Conservation (phyloP, 2,888 invertebrate genomes). For the Protodeltote pygarga region DNA sequence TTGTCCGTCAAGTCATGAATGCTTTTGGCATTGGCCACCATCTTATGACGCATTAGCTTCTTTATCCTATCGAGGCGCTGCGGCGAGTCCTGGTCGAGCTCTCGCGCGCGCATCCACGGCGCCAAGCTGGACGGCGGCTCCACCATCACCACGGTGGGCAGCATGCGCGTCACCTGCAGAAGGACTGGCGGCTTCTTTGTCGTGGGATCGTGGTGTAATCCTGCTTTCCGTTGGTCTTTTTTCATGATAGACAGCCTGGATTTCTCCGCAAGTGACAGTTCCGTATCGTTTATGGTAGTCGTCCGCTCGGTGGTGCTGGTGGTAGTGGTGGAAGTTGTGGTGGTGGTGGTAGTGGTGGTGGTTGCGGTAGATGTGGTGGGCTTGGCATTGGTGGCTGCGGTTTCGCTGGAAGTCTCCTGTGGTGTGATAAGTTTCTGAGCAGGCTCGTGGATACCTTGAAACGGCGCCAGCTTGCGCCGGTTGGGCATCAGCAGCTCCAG, state of each 20-base stretch:
- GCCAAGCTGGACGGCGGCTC: conserved; percentile 58
- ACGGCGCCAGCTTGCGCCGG: conserved; percentile 25
- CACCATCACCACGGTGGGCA: conserved; percentile 73
- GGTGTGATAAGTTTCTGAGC: no score
- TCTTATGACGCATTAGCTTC: conserved; percentile 71
- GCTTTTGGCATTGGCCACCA: conserved; percentile 65
- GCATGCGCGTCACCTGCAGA: conserved; percentile 65
- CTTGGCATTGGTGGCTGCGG: background rate
- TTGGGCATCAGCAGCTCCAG: conserved; percentile 41
- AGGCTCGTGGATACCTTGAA: no score
- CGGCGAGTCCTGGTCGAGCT: conserved; percentile 61
- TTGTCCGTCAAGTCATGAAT: conserved; percentile 75
- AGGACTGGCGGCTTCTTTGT: conserved; percentile 75
- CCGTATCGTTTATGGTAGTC: conserved; percentile 17
- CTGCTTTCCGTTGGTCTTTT: conserved; percentile 71
- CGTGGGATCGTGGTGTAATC: conserved; percentile 34
- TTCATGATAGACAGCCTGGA: conserved; percentile 75
- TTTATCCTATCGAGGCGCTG: conserved; percentile 64
- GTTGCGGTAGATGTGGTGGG: conserved; percentile 4
- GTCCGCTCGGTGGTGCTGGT: background rate
- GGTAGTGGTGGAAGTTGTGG: conserved; percentile 8
- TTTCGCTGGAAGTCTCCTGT: no score
- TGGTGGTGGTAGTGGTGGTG: conserved; percentile 5
- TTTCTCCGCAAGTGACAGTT: conserved; percentile 71
- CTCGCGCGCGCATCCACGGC: conserved; percentile 57